phyloP scores from a whole-genome alignment of 2,888 invertebrate species.

The Autographa pulchrina region DNA sequence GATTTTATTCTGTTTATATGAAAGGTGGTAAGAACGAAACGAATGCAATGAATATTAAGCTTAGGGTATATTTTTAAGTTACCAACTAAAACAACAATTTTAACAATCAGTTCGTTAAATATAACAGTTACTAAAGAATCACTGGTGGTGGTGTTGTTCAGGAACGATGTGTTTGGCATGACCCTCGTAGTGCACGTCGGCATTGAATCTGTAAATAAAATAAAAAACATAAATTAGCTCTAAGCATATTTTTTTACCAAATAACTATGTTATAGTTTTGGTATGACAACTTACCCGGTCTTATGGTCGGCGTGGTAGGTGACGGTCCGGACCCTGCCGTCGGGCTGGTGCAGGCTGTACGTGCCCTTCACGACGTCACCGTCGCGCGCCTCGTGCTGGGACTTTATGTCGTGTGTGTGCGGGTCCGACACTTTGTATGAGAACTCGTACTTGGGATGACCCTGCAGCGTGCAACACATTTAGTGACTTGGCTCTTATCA shows the following conservation, averaged over 20 bases:
- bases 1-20: too few relatives aligned
- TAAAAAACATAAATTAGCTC: neutral
- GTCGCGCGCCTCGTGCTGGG: slow-evolving; percentile 85
- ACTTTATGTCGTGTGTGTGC: slow-evolving; percentile 88
- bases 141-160: slow-evolving; percentile 46
- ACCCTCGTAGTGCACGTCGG: slow-evolving; percentile 53
- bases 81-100: neutral
- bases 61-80: too few relatives aligned
- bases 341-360: slow-evolving; percentile 74
- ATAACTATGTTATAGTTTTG: neutral
- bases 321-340: slow-evolving; percentile 71
- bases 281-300: slow-evolving; percentile 23
- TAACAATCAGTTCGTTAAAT: slow-evolving; percentile 15
- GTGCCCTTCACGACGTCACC: slow-evolving; percentile 89
- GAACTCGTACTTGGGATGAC: slow-evolving; percentile 80
- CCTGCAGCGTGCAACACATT: slow-evolving; percentile 34
- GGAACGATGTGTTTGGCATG: slow-evolving; percentile 54
- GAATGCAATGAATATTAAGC: too few relatives aligned
- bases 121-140: slow-evolving; percentile 16
- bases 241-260: too few relatives aligned
- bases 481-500: neutral
- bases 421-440: slow-evolving; percentile 82
- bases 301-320: slow-evolving; percentile 64
- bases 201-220: slow-evolving; percentile 36
- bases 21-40: too few relatives aligned